Evolutionary conservation across 1,140 invertebrate species (phyloP), one percentile per base, ranked within the genome.

Genomic region (Akabosia matsudoensis): DNA sequence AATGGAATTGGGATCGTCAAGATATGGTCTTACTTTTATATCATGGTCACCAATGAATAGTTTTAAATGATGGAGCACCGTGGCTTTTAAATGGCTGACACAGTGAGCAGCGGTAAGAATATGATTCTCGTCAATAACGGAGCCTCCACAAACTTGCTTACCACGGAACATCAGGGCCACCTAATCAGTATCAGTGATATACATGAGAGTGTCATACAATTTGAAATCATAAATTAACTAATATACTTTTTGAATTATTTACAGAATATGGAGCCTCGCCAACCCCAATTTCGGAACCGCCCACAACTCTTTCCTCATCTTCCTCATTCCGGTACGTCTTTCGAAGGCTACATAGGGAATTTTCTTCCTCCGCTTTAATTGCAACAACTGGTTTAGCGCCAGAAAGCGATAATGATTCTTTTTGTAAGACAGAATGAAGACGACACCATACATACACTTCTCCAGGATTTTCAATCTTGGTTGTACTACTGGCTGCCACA

Each of bases 11-110:
- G 14, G n/a, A 56, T n/a, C n/a, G n/a, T n/a, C n/a, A n/a, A n/a
- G n/a, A n/a, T 56, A n/a, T 56, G 10, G 61, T 67, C n/a, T n/a
- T n/a, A 67, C 61, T 10, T 28, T n/a, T n/a, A 72, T 72, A 72
- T 72, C 24, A 45, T 72, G 70, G 16, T 72, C 70, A 4, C 70
- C 70, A 51, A 72, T 72, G 10, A 37, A 37, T 7, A 51, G 7
- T 18, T 24, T 4, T 2, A 72, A 3, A 51, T 34, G 18, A 10
- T 34, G 10, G 4, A 72, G 24, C 2, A 26, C 70, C 24, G 33
- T 37, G n/a, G 33, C 13, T 14, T 28, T 34, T 4, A 72, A 28
- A 37, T 72, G 70, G 70, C 70, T 72, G 33, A 72, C 70, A 72
- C 70, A 72, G 30, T 72, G 70, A 3, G 70, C 70, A 13, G 70